Conservation (phyloP, 2,113 vertebrate genomes). For the Chaetodon trifascialis region DNA sequence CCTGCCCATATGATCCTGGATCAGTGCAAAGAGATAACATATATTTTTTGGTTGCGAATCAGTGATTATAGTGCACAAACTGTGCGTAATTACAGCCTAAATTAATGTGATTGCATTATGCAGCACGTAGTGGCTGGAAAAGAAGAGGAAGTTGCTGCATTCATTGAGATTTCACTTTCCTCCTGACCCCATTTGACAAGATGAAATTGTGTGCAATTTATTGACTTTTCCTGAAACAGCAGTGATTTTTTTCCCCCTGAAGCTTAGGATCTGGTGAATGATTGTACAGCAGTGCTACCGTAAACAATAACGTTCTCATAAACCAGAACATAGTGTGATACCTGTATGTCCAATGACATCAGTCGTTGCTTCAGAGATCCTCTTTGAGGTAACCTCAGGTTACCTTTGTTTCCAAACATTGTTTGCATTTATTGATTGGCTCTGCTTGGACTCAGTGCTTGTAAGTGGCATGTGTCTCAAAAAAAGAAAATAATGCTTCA, state of each 20-base stretch:
- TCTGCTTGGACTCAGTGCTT: not conserved
- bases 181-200: not conserved
- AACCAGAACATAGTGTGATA: no score
- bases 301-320: not conserved
- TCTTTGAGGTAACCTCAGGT: not conserved
- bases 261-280: not conserved
- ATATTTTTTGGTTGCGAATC: not conserved
- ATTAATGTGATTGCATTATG: not conserved
- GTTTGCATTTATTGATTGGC: conserved; percentile 20
- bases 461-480: not conserved
- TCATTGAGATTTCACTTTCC: not conserved
- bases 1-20: not conserved
- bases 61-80: not conserved
- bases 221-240: no score
- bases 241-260: no score
- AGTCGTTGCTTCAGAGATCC: not conserved
- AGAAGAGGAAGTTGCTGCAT: not conserved
- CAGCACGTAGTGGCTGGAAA: not conserved
- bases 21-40: not conserved
- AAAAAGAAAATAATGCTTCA: no score
- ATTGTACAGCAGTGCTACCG: not conserved
- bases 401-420: not conserved
- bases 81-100: not conserved
- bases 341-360: no score
- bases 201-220: not conserved